Percentiles rank a stretch among this genome's conserved stretches.
Conservation (phyloP, 2,113 vertebrate genomes). For the Suncus etruscus region DNA sequence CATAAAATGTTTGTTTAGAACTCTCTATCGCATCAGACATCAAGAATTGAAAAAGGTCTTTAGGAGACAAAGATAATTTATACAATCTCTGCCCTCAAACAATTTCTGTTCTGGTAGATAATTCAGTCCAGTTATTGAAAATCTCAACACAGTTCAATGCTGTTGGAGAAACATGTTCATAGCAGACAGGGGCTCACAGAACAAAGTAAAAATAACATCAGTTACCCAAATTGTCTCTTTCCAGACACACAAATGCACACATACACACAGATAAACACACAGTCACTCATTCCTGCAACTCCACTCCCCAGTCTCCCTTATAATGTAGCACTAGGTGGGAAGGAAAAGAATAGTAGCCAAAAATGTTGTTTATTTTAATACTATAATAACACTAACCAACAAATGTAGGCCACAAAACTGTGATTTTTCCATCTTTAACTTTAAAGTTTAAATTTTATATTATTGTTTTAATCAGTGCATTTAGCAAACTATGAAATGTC, state of each 20-base stretch:
- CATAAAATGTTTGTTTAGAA: not conserved
- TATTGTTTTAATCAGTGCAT: not conserved
- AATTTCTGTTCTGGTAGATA: not conserved
- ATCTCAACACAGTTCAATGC: not conserved
- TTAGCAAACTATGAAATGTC: slow-evolving; percentile 27
- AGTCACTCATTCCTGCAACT: too few species aligned
- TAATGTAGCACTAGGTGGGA: not conserved
- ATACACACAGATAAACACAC: too few species aligned
- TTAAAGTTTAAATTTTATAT: slow-evolving; percentile 49
- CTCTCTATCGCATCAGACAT: too few species aligned
- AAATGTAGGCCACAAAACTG: not conserved
- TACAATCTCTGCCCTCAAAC: not conserved
- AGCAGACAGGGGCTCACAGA: not conserved
- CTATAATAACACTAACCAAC: not conserved
- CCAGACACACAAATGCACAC: too few species aligned
- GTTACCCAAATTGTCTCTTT: too few species aligned
- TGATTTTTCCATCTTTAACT: slow-evolving; percentile 3
- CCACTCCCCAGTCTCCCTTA: not conserved
- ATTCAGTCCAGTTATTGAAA: not conserved
- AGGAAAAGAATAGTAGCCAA: too few species aligned
- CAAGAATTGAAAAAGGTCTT: not conserved
- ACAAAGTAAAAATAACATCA: not conserved
- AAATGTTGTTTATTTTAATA: not conserved
- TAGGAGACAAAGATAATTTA: not conserved
- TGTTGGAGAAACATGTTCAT: not conserved